Evolutionary conservation across 1,140 invertebrate species (phyloP), one percentile per base, ranked within the genome.

Genomic region (Ditylenchus dipsaci): DNA sequence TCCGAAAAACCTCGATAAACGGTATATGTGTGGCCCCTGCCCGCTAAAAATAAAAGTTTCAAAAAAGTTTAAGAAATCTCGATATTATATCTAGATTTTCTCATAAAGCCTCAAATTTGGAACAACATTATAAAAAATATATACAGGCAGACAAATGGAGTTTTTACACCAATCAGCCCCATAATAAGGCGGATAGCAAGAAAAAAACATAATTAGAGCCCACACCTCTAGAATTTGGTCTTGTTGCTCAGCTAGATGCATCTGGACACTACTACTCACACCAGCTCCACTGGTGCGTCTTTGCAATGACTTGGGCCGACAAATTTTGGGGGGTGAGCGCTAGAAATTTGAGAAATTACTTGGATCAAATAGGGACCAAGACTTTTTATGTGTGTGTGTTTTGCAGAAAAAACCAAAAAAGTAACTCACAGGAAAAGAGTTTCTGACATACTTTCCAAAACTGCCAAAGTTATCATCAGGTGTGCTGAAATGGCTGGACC

Each of bases 381-480:
- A 21, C 29, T 33, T 23, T 58, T 23, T 38, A 17, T 60, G n/a
- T 1, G 27, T 38, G 7, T 60, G n/a, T 1, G 27, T 23, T 62
- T 26, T 11, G 29, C 19, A 21, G 38, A 47, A 68, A 30, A 47
- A 17, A 9, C 19, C 8, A 15, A 38, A 29, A 47, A 53, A 68
- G 17, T 17, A 0, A 68, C 60, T 30, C 17, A 68, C 61, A 8
- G 61, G 38, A 68, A 68, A 23, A 65, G 67, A 38, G 3, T 38
- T 47, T 30, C 47, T 49, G 19, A 27, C 61, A 33, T 56, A 27
- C 30, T 38, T 68, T 0, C 61, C 61, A 59, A 68, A 68, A 47
- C 57, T 71, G 15, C 66, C 57, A 42, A 67, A 71, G 42, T 62
- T 64, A 27, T 71, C 69, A 43, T 71, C 69, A 5, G 69, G 69